Evolutionary conservation across 30 jellyfish, hydroid and myxozoan species (phyloP).

Genomic region (Cassiopea xamachana): DNA sequence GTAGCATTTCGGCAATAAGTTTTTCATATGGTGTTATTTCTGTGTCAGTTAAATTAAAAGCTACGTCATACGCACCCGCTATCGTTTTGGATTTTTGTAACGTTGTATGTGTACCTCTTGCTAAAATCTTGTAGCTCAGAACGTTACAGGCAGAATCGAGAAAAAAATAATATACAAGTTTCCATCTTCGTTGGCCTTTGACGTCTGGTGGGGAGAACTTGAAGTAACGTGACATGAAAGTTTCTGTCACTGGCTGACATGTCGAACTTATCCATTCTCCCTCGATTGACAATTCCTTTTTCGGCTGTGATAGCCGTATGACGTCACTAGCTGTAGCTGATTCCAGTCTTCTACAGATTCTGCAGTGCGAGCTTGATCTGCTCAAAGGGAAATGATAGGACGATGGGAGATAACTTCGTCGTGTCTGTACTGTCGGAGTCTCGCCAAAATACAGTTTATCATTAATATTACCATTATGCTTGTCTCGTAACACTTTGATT

Average conservation of each 20-base stretch:
- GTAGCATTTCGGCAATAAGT: conserved; percentile 66
- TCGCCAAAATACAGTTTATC: conserved; percentile 76
- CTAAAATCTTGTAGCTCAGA: conserved; percentile 67
- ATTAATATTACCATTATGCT: conserved; percentile 16
- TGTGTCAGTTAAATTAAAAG: conserved; percentile 60
- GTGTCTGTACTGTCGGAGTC: conserved; percentile 56
- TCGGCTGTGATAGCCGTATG: conserved; percentile 16
- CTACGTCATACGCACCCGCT: conserved; percentile 63
- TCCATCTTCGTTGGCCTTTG: conserved; percentile 55
- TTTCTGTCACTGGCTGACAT: conserved; percentile 60
- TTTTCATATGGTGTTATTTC: conserved; percentile 79
- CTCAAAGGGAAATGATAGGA: conserved; percentile 78
- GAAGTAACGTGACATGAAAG: conserved; percentile 73
- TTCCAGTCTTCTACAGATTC: conserved; percentile 56
- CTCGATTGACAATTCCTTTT: conserved; percentile 13
- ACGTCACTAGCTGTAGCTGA: conserved; percentile 40
- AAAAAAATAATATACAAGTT: conserved; percentile 60
- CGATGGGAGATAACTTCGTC: conserved; percentile 59
- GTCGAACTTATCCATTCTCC: conserved; percentile 73
- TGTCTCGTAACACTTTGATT: conserved; percentile 36
- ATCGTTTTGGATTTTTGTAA: conserved; percentile 42
- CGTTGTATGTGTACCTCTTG: conserved; percentile 62
- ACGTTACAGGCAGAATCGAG: conserved; percentile 70
- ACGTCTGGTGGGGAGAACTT: conserved; percentile 30
- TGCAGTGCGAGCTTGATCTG: conserved; percentile 57